Evolutionary conservation across 2,888 invertebrate species (phyloP), one percentile per base, ranked within the genome.

Genomic region (Drosophila testacea): DNA sequence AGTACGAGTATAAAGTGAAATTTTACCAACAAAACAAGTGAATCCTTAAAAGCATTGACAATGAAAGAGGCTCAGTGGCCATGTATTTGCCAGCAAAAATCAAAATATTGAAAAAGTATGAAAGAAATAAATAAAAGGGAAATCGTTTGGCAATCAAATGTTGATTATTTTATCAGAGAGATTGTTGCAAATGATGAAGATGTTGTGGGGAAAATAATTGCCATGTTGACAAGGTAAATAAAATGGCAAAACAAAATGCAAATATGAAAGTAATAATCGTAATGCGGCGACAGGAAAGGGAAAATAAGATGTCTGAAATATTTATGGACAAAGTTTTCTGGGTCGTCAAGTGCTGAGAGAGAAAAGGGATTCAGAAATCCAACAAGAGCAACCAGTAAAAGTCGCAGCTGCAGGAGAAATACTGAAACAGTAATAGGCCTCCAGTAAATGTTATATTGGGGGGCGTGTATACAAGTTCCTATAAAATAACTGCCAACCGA

Each of bases 311-410:
- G 36, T 42, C 39, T 22, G 16, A 65, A 77, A 71, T 80, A 77
- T 77, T 77, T 68, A 89, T 83, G 82, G 69, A 30, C 57, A 89
- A 83, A 87, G 78, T 83, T 83, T 79, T 69, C 78, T 81, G 69
- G 68, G 76, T 82, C 76, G 66, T 74, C 70, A 52, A 50, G 55
- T 42, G 55, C 7, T 32, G 16, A 32, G 41, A 30, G 30, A 6
- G 41, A 10, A n/a, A 50, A 22, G 16, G 50, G 59, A 27, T 41
- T 38, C 10, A 22, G 30, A 28, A 54, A 54, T 27, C 28, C 32
- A 42, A 3, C 4, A 57, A 36, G 34, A 44, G 34, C 22, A 44
- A n/a, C 41, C 10, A 51, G 44, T n/a, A 44, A 44, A 42, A 44
- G 51, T 27, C 51, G 22, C 34, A 61, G 61, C 46, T 46, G 52